These are phyloP conservation scores for Saccopteryx leptura DNA, from an alignment of 2,113 vertebrate genomes.

Conservation along the genomic window DNA sequence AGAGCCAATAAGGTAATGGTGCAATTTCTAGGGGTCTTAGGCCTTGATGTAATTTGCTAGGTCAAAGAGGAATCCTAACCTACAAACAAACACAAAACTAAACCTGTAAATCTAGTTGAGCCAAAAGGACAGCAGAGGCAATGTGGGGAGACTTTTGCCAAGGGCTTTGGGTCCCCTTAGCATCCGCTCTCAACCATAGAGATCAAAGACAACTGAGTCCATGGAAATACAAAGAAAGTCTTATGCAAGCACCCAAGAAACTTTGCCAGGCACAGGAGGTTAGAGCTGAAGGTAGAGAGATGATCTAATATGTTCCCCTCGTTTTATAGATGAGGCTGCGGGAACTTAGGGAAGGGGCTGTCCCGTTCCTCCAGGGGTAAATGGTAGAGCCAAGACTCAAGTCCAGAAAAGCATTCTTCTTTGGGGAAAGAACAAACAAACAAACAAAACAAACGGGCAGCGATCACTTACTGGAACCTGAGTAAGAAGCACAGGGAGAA, in stretches of 20 bases:
- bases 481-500: slow-evolving; percentile 14
- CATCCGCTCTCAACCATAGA: slow-evolving; percentile 7
- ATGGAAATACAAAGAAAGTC: background rate
- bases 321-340: background rate
- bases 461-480: background rate
- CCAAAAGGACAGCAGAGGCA: background rate
- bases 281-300: background rate
- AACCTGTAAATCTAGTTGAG: slow-evolving; percentile 25
- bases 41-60: slow-evolving; percentile 17
- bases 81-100: background rate
- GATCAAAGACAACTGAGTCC: background rate
- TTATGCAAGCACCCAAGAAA: background rate
- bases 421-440: background rate
- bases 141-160: background rate
- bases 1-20: background rate
- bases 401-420: background rate
- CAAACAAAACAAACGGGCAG: background rate
- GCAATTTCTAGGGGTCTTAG: background rate
- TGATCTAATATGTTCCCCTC: background rate
- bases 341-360: background rate
- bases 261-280: background rate
- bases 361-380: background rate
- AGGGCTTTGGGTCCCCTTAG: background rate
- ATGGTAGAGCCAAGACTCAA: background rate
- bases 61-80: slow-evolving; percentile 52